Evolutionary conservation across 1,140 invertebrate genomes (phyloP).

Genomic region (Dendroctonus valens): DNA sequence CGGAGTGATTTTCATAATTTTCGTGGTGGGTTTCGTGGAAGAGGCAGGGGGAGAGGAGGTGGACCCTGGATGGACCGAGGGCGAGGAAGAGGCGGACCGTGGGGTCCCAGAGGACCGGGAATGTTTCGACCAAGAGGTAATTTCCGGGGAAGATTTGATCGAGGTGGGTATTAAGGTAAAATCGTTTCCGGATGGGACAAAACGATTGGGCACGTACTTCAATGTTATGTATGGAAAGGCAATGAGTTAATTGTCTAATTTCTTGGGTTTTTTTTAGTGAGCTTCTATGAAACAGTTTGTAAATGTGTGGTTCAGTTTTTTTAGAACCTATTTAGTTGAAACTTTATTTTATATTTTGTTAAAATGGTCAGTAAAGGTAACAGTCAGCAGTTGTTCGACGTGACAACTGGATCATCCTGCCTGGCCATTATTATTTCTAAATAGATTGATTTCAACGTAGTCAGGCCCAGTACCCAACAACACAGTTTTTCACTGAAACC

Average conservation of each 20-base stretch:
- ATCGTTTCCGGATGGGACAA: neutral
- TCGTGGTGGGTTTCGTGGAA: constrained; percentile 6
- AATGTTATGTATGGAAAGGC: too few relatives aligned
- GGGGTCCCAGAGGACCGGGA: constrained; percentile 5
- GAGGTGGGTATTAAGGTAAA: constrained; percentile 27
- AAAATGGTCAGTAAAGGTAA: too few relatives aligned
- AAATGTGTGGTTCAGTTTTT: neutral
- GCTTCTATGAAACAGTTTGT: too few relatives aligned
- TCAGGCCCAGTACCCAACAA: too few relatives aligned
- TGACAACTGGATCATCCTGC: too few relatives aligned
- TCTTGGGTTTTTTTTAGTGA: too few relatives aligned
- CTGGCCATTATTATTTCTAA: too few relatives aligned
- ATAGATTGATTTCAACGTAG: too few relatives aligned
- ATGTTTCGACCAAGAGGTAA: constrained; percentile 32
- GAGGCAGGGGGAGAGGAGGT: constrained; percentile 12
- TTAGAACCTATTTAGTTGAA: neutral
- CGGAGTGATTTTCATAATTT: constrained; percentile 14
- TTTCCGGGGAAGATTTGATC: constrained; percentile 34
- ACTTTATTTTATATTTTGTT: constrained; percentile 2
- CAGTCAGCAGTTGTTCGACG: too few relatives aligned
- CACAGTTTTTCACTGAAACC: too few relatives aligned
- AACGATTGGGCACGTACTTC: too few relatives aligned
- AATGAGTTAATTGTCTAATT: too few relatives aligned
- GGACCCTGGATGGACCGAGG: constrained; percentile 6
- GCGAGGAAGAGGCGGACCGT: constrained; percentile 7